Evolutionary conservation across 2,888 invertebrate genomes (phyloP), one percentile per base, ranked within the genome.

Genomic region (Sarcophaga rosellei): DNA sequence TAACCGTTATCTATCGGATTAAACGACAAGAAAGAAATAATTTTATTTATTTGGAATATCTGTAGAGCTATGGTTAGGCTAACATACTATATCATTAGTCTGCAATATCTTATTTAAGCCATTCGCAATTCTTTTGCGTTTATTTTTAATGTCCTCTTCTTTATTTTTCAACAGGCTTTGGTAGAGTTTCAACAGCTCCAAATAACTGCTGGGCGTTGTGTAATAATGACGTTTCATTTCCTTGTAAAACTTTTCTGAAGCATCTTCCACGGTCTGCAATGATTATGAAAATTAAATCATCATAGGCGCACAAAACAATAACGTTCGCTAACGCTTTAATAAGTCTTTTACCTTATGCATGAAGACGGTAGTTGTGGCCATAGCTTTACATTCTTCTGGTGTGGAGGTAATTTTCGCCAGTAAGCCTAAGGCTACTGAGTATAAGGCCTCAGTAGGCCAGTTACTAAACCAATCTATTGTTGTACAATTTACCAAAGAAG

Each of bases 401-500:
- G 94, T 92, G 2, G 94, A 95, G 0, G 95, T 91, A 1, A 96
- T 93, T 15, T 95, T 94, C 59, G 94, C 94, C 59, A 98, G 94
- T 74, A 96, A 95, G 86, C 95, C 96, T 79, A 95, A 92, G 0
- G 98, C 97, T 1, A 97, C 98, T 0, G 97, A 97, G 20, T 96
- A 94, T 76, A 98, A 93, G 17, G 98, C 98, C 90, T 98, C 98
- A 15, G 95, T 95, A 0, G 98, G 98, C 98, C 98, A 98, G 90
- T 97, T 97, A 2, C 96, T 96, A 92, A 98, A 98, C 98, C 98
- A 98, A 92, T 98, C 98, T 83, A 98, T 98, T 0, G 98, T 98
- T 90, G 98, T 98, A 91, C 98, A 98, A 93, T 98, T 98, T 8
- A 98, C 97, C 87, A 99, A 94, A 0, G 98, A 98, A 0, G 98